Evolutionary conservation across 1,140 invertebrate species (phyloP).

Genomic region (Zaprionus tsacasi): DNA sequence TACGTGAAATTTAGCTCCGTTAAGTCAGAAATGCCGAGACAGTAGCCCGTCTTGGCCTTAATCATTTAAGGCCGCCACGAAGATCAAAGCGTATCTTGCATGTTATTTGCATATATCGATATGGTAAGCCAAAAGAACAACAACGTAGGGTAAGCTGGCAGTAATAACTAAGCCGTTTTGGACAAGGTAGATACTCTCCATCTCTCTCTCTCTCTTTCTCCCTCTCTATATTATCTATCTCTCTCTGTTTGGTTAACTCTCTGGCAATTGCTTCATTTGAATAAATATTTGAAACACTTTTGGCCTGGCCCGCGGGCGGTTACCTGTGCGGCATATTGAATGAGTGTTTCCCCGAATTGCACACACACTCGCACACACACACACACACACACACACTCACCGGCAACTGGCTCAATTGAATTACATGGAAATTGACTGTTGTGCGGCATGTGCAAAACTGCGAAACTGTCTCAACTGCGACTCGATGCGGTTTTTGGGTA

Average conservation of each 20-base stretch:
- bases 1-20: not conserved
- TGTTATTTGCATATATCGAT: constrained; percentile 45
- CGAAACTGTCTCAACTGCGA: constrained; percentile 32
- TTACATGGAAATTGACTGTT: constrained; percentile 41
- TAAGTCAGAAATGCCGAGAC: not conserved
- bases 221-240: no score
- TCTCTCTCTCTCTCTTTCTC: not conserved
- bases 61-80: not conserved
- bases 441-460: constrained; percentile 3
- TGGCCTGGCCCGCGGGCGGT: constrained; percentile 17
- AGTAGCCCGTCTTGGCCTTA: not conserved
- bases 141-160: not conserved
- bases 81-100: constrained; percentile 36
- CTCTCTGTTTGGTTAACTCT: not conserved
- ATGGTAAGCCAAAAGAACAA: constrained; percentile 22
- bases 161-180: constrained; percentile 31
- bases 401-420: constrained; percentile 20
- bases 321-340: constrained; percentile 47
- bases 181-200: not conserved
- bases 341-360: constrained; percentile 32
- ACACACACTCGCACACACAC: constrained; percentile 14
- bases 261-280: constrained; percentile 31
- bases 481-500: constrained; percentile 14
- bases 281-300: constrained; percentile 48
- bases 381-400: not conserved